phyloP scores from a whole-genome alignment of 2,113 vertebrate genomes.

The Oxyruncus cristatus region DNA sequence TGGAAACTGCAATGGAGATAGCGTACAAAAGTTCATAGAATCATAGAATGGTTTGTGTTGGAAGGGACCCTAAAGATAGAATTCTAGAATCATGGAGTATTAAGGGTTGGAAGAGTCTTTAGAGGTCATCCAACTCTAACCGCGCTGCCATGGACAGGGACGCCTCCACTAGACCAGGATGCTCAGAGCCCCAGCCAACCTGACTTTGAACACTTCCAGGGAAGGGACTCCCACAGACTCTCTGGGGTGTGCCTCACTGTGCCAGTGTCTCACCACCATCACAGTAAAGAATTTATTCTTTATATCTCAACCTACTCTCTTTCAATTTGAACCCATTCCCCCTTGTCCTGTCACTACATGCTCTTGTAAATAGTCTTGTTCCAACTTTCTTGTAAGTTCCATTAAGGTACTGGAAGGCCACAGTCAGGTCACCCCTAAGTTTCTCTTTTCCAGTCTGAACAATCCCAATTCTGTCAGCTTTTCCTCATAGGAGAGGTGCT shows the following conservation, averaged over 20 bases:
- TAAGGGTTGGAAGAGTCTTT: neutral
- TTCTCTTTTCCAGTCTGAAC: neutral
- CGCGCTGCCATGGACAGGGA: neutral
- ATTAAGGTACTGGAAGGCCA: neutral
- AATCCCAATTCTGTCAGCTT: too few species aligned
- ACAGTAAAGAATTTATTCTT: neutral
- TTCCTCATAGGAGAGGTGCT: neutral
- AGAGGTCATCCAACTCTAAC: neutral
- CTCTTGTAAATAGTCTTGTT: neutral
- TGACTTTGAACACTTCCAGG: neutral
- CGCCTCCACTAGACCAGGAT: neutral
- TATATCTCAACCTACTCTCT: neutral
- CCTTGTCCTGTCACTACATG: fast-evolving
- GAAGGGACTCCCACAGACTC: too few species aligned
- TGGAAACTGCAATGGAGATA: neutral
- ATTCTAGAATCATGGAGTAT: neutral
- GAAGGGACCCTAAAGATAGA: neutral
- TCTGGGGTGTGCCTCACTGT: neutral
- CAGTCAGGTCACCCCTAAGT: neutral
- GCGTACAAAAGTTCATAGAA: neutral
- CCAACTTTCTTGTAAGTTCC: neutral
- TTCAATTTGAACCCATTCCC: neutral
- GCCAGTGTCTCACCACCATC: neutral
- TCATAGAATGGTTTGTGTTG: neutral
- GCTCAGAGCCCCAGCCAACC: neutral